Evolutionary conservation across 1,140 invertebrate genomes (phyloP), one percentile per base, ranked within the genome.

Genomic region (Ceratina calcarata): DNA sequence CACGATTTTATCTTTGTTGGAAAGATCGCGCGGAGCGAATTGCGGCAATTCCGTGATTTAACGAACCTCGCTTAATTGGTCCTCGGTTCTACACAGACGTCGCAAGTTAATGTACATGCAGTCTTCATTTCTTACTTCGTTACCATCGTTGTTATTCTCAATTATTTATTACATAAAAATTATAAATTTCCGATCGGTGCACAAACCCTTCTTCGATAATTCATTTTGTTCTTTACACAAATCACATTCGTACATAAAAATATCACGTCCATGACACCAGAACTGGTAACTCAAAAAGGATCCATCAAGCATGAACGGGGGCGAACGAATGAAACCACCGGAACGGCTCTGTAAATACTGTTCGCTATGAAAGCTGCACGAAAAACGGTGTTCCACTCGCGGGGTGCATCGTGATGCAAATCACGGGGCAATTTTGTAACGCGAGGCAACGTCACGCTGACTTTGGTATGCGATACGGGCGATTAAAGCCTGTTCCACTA

Each of bases 401-500:
- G 60, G 60, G 4, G 55, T 18, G 15, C 22, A 7, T 51, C 18
- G 13, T 20, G 76, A 78, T 78, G 77, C 77, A 74, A 79, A 79
- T 79, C 20, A 18, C 61, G 2, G 4, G 10, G 68, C 53, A 57
- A 68, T 80, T 80, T 66, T 57, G 65, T 80, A 77, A 80, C 64
- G 49, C 64, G 55, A 27, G 65, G 64, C 65, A 69, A 64, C 79
- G 60, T 81, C 73, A 77, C 58, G 74, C 66, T 70, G 78, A 55
- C 73, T 65, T 64, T n/a, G 79, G 79, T 77, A 81, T 81, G 74
- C 79, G 73, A 80, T 65, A 80, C 60, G 73, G 65, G 57, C 79
- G 79, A 81, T 81, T 81, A 81, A 81, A 81, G 49, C 66, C 66
- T 76, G 78, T 80, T 80, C 78, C 78, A 75, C 27, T 13, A 37